Conservation (phyloP, 2,888 invertebrate species). For the Nomada fucata region DNA sequence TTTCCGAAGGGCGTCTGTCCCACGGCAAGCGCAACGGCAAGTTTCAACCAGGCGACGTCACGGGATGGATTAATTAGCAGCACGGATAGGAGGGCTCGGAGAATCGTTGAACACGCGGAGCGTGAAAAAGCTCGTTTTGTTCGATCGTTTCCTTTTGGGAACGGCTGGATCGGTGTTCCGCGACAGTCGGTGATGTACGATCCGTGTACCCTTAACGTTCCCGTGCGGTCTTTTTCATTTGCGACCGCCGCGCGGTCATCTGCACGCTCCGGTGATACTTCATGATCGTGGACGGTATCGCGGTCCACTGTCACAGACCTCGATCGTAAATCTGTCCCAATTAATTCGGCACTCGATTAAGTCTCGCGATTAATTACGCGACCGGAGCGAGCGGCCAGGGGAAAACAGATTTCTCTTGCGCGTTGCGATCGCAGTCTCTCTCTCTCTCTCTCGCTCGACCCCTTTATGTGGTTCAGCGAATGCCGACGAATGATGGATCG, state of each 20-base stretch:
- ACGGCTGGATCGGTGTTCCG: conserved; percentile 34
- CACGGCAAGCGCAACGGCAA: neutral
- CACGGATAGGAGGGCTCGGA: neutral
- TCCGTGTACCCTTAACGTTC: conserved; percentile 47
- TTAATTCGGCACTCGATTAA: conserved; percentile 71
- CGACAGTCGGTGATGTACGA: conserved; percentile 46
- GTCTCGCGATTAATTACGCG: conserved; percentile 68
- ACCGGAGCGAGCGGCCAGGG: conserved; percentile 9
- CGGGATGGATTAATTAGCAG: conserved; percentile 57
- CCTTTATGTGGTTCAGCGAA: conserved; percentile 18
- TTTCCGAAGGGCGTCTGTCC: neutral
- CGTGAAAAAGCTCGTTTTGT: conserved; percentile 38
- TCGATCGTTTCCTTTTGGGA: conserved; percentile 35
- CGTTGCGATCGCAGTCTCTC: neutral
- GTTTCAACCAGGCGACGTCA: neutral
- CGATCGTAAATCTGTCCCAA: conserved; percentile 66
- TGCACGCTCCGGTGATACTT: conserved; percentile 53
- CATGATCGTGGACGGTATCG: conserved; percentile 56
- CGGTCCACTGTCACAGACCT: conserved; percentile 54
- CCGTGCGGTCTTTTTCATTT: conserved; percentile 34
- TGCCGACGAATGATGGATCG: conserved; percentile 57
- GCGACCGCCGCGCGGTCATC: conserved; percentile 40
- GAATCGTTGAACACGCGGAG: neutral
- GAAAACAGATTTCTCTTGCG: conserved; percentile 26
- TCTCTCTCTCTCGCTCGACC: neutral